These are phyloP conservation scores for Sebastes diaconus DNA, from an alignment of 2,797 vertebrate species.

Conservation along the genomic window DNA sequence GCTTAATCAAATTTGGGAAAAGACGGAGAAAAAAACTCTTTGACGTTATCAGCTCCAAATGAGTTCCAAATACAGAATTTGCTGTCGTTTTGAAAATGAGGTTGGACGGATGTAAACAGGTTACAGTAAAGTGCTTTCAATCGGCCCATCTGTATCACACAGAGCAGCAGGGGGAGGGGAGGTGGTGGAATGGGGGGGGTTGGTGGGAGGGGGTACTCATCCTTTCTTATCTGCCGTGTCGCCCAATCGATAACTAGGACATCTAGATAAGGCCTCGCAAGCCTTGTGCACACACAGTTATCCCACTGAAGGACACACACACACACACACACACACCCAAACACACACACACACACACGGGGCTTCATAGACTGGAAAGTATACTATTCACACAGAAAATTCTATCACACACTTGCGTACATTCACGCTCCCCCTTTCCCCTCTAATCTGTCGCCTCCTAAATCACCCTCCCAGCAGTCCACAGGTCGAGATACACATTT, in stretches of 20 bases:
- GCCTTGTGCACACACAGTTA: conserved; percentile 66
- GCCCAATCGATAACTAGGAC: conserved; percentile 82
- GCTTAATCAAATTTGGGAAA: background rate
- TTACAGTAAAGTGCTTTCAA: conserved; percentile 42
- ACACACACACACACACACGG: background rate
- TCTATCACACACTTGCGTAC: background rate
- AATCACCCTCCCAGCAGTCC: conserved; percentile 43
- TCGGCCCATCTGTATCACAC: conserved; percentile 49
- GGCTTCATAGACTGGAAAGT: conserved; percentile 1
- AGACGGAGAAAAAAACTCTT: background rate
- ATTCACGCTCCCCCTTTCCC: conserved; percentile 2
- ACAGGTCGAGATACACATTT: conserved; percentile 32
- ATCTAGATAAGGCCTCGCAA: conserved; percentile 79
- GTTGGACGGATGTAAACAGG: conserved; percentile 29
- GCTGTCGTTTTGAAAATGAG: conserved; percentile 5
- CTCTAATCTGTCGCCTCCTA: conserved; percentile 38
- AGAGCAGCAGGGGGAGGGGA: conserved; percentile 19
- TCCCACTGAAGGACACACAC: conserved; percentile 51
- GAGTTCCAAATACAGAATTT: background rate
- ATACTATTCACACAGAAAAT: background rate
- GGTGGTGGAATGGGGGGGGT: conserved; percentile 1
- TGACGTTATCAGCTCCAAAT: background rate
- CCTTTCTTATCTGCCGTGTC: conserved; percentile 79
- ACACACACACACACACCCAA: background rate
- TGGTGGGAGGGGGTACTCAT: conserved; percentile 67